A percentile compares a stretch with the other conserved stretches of the same genome.
These are phyloP conservation scores for Eledone cirrhosa DNA, from an alignment of 2,888 invertebrate species.

Conservation along the genomic window DNA sequence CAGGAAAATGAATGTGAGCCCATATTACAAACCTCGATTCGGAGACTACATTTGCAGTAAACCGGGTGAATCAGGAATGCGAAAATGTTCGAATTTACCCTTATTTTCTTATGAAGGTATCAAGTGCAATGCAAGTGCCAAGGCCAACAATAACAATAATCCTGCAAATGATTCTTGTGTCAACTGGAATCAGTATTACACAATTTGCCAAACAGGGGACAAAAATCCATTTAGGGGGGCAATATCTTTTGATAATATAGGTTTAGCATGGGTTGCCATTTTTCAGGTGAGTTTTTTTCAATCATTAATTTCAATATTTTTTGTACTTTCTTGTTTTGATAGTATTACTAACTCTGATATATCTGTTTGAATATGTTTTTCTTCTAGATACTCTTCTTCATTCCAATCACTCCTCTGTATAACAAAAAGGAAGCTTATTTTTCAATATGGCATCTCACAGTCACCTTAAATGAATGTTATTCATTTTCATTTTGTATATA, in stretches of 20 bases:
- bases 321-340: background rate
- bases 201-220: conserved; percentile 89
- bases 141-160: conserved; percentile 71
- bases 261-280: conserved; percentile 99
- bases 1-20: conserved; percentile 48
- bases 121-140: conserved; percentile 77
- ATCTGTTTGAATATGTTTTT: background rate
- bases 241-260: conserved; percentile 99
- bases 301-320: background rate
- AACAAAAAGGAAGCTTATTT: no score
- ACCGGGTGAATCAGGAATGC: conserved; percentile 94
- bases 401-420: no score
- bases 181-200: conserved; percentile 99
- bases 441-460: no score
- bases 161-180: conserved; percentile 78
- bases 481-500: no score
- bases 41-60: conserved; percentile 94
- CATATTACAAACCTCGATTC: conserved; percentile 49
- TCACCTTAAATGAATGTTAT: no score
- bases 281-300: conserved; percentile 82
- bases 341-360: background rate
- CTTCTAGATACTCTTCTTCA: no score
- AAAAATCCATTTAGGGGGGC: conserved; percentile 98
- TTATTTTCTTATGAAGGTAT: conserved; percentile 75
- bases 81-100: conserved; percentile 71